A percentile compares a stretch with the other conserved stretches of the same genome.
Conservation (phyloP, 2,113 vertebrate genomes). For the Vicugna pacos region DNA sequence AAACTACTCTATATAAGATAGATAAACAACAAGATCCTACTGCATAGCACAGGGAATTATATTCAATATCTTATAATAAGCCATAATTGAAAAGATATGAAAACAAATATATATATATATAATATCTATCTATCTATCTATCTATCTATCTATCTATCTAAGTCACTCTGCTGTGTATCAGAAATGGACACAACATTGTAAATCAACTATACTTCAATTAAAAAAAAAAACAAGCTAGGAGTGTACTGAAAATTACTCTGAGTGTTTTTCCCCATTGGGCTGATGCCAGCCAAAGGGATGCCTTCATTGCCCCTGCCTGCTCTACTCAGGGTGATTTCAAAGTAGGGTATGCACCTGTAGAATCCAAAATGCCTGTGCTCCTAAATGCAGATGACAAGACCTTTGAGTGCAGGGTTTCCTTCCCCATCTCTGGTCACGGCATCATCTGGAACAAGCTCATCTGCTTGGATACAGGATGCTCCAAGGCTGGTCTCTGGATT, state of each 20-base stretch:
- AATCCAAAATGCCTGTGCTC: not conserved
- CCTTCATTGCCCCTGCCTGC: not conserved
- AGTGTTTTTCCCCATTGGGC: not conserved
- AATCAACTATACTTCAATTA: no score
- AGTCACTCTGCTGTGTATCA: no score
- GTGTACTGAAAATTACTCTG: not conserved
- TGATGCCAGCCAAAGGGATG: not conserved
- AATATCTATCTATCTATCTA: no score
- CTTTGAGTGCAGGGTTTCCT: accelerated
- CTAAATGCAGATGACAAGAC: not conserved
- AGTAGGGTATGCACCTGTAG: accelerated
- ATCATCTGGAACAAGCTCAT: not conserved
- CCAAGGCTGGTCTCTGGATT: not conserved
- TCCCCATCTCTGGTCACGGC: not conserved
- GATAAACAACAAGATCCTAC: no score
- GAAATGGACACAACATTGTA: no score
- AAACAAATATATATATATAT: no score
- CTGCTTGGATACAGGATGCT: not conserved
- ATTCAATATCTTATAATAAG: no score
- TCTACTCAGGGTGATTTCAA: not conserved
- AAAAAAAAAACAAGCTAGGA: no score
- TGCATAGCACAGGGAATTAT: no score
- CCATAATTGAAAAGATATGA: no score
- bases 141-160: no score
- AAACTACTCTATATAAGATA: no score